Percentiles rank a stretch among this genome's conserved stretches.
These are phyloP conservation scores for Diarsia dahlii DNA, from an alignment of 2,888 invertebrate species.

Conservation along the genomic window DNA sequence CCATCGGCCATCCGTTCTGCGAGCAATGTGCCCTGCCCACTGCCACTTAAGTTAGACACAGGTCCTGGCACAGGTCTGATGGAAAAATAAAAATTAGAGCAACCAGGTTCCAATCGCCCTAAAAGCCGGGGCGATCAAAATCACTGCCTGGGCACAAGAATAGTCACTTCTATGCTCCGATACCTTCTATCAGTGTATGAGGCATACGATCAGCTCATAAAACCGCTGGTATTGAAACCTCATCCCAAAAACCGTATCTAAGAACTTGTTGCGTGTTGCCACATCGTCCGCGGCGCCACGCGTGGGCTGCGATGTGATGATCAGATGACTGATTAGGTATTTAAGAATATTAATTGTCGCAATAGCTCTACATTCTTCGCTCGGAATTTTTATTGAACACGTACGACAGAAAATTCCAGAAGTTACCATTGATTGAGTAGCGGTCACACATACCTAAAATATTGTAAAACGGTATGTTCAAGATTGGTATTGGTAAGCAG, in stretches of 20 bases:
- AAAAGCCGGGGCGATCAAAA: no score
- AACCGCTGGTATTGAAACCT: constrained; percentile 63
- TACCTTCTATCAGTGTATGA: constrained; percentile 2
- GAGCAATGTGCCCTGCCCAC: no score
- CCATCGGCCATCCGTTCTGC: no score
- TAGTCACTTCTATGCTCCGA: background rate
- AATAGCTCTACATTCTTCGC: constrained; percentile 77
- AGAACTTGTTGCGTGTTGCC: constrained; percentile 66
- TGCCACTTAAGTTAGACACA: no score
- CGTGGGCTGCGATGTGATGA: constrained; percentile 84
- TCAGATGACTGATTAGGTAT: constrained; percentile 88
- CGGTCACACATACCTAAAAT: constrained; percentile 25
- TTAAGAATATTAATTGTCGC: constrained; percentile 87
- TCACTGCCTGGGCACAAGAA: background rate
- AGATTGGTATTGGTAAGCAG: background rate
- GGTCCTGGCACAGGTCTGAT: background rate
- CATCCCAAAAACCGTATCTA: constrained; percentile 54
- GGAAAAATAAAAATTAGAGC: background rate
- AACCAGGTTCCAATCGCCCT: background rate
- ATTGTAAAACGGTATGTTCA: constrained; percentile 25
- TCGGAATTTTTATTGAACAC: constrained; percentile 77
- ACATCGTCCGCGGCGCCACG: constrained; percentile 79
- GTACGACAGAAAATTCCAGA: constrained; percentile 60
- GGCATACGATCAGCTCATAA: constrained; percentile 31
- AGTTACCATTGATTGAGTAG: constrained; percentile 52